Conservation (phyloP, 1,140 invertebrate genomes). For the Atopsyche davidsoni region DNA sequence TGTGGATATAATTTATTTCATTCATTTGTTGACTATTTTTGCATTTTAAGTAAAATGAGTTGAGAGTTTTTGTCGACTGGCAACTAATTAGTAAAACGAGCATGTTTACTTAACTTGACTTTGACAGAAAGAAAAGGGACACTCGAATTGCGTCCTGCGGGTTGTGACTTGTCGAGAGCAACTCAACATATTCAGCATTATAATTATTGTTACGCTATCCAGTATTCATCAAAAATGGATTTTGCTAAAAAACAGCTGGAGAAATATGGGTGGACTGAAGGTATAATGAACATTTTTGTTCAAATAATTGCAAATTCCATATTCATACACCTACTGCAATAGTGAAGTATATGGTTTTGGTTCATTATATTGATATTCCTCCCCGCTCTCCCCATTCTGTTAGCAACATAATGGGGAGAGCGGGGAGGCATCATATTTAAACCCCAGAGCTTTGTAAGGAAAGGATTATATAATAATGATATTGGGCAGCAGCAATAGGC, state of each 20-base stretch:
- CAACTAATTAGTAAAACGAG: background rate
- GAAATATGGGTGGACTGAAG: conserved; percentile 27
- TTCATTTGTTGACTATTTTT: too few relatives aligned
- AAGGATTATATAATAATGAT: too few relatives aligned
- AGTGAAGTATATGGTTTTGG: background rate
- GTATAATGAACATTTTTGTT: conserved; percentile 5
- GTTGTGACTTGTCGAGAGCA: background rate
- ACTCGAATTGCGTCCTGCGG: background rate
- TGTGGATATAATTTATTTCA: too few relatives aligned
- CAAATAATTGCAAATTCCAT: background rate
- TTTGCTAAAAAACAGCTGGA: conserved; percentile 26
- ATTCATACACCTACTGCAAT: background rate
- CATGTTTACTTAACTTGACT: background rate
- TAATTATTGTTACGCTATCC: background rate
- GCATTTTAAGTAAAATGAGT: background rate
- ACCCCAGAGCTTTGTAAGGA: too few relatives aligned
- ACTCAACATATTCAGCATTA: background rate
- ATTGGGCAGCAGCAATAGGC: too few relatives aligned
- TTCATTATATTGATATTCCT: background rate
- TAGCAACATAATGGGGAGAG: too few relatives aligned
- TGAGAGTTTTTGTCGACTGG: background rate
- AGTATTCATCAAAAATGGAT: conserved; percentile 19
- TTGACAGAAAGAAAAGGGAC: background rate
- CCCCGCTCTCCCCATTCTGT: too few relatives aligned
- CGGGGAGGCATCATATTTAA: too few relatives aligned